These are phyloP conservation scores for Sakesphorus luctuosus DNA, from an alignment of 2,113 vertebrate genomes.

Conservation along the genomic window DNA sequence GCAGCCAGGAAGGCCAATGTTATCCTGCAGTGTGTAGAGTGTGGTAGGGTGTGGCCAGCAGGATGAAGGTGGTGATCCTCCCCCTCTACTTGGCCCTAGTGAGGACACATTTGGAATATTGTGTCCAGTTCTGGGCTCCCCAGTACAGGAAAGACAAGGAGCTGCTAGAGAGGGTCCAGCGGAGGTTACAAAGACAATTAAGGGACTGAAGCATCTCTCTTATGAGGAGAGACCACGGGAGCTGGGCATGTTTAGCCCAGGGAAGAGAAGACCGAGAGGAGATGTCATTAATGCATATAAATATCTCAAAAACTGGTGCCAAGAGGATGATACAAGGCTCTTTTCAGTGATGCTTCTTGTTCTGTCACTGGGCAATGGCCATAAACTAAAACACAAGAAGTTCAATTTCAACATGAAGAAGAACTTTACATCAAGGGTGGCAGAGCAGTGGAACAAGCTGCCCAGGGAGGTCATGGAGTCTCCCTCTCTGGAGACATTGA, in stretches of 20 bases:
- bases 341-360: not conserved
- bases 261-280: too few species aligned
- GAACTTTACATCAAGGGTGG: rapidly evolving
- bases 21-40: too few species aligned
- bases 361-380: too few species aligned
- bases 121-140: not conserved
- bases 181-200: too few species aligned
- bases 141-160: not conserved
- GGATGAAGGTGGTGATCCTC: not conserved
- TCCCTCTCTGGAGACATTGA: not conserved
- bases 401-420: not conserved
- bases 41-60: not conserved
- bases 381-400: not conserved
- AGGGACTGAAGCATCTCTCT: not conserved
- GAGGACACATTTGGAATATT: not conserved
- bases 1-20: not conserved
- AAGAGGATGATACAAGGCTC: too few species aligned
- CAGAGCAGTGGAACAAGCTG: not conserved
- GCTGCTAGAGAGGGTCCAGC: not conserved
- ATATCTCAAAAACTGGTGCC: not conserved
- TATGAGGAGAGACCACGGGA: not conserved
- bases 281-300: not conserved
- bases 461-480: rapidly evolving
- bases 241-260: not conserved
- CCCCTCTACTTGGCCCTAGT: not conserved